phyloP scores from a whole-genome alignment of 2,797 vertebrate genomes.

The Kryptopterus vitreolus region DNA sequence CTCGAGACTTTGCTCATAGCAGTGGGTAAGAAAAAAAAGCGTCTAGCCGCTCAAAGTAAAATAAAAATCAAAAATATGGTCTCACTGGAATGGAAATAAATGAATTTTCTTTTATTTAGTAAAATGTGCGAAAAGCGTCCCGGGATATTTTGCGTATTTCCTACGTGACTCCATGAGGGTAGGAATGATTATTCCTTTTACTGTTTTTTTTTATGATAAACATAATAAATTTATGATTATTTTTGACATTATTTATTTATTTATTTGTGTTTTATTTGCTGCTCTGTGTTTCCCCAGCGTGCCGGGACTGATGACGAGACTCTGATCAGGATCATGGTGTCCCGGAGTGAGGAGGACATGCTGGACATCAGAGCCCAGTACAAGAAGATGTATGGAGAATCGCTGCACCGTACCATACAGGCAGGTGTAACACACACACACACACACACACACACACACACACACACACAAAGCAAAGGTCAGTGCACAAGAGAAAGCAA shows the following conservation, averaged over 20 bases:
- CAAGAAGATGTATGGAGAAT: constrained; percentile 81
- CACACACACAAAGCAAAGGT: background rate
- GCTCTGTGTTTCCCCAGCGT: constrained; percentile 65
- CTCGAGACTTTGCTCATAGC: constrained; percentile 86
- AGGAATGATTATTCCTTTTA: constrained; percentile 36
- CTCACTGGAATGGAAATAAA: constrained; percentile 19
- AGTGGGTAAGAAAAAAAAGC: constrained; percentile 76
- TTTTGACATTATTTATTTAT: background rate
- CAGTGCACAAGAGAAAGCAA: too few species aligned
- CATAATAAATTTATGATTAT: too few species aligned
- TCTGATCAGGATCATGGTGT: constrained; percentile 88
- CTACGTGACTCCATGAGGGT: constrained; percentile 90
- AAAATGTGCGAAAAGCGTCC: constrained; percentile 84
- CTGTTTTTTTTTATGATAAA: background rate
- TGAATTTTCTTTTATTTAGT: constrained; percentile 70
- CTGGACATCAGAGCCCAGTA: constrained; percentile 84
- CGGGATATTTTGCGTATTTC: constrained; percentile 85
- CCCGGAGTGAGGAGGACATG: constrained; percentile 91
- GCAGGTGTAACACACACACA: constrained; percentile 62
- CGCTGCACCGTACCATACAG: constrained; percentile 87
- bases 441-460: background rate
- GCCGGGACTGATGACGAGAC: constrained; percentile 90
- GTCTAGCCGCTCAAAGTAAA: background rate
- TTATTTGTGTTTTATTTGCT: constrained; percentile 9
- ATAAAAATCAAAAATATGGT: background rate